A percentile compares a stretch with the other conserved stretches of the same genome.
Conservation (phyloP, 2,888 invertebrate species). For the Blastobasis adustella region DNA sequence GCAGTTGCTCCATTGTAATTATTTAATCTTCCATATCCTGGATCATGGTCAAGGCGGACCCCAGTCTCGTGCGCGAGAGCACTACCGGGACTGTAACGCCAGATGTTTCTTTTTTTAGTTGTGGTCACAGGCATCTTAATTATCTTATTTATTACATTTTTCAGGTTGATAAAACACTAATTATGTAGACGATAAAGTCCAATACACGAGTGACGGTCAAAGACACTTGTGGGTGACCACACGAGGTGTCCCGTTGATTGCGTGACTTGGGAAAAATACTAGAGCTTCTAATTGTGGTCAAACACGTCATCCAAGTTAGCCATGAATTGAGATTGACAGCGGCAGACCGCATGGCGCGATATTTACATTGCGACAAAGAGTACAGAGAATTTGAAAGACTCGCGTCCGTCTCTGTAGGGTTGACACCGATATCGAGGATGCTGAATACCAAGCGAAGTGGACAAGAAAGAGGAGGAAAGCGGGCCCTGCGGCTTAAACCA, state of each 20-base stretch:
- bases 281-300: constrained; percentile 23
- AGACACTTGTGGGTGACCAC: background rate
- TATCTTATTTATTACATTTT: too few species aligned
- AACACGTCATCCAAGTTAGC: constrained; percentile 17
- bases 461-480: too few species aligned
- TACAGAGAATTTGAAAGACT: too few species aligned
- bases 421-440: too few species aligned
- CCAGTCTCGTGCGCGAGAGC: too few species aligned
- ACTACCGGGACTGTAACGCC: too few species aligned
- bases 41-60: too few species aligned
- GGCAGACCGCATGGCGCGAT: constrained; percentile 16
- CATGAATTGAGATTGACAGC: constrained; percentile 42
- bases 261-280: constrained; percentile 29
- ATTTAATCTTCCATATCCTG: too few species aligned
- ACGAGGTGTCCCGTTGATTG: background rate
- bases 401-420: too few species aligned
- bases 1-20: too few species aligned
- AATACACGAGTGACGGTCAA: constrained; percentile 1
- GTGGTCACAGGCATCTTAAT: background rate
- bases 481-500: too few species aligned
- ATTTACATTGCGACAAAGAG: constrained; percentile 17
- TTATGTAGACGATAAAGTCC: background rate
- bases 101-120: background rate
- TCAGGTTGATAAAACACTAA: background rate
- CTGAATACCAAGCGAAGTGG: too few species aligned